Base-by-base conservation (phyloP, 1,140 invertebrate genomes). In the Calosoma granatense region DNA sequence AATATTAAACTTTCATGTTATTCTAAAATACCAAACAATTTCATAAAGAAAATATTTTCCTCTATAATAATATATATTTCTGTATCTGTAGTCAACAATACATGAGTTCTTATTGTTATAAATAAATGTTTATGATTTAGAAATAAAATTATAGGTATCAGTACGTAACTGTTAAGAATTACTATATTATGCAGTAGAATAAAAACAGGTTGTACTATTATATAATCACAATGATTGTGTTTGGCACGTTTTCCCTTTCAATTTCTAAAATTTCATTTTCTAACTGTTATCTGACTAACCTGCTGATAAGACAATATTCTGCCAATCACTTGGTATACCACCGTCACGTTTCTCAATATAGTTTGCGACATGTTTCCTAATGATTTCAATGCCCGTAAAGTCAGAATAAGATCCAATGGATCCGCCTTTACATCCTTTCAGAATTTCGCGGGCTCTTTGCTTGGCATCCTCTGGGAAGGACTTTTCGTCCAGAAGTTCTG, bases 321-420 rank as follows among this genome's bases (percentile, higher is more conserved):
- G 76, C 71, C 84, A 86, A 73, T 90, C 76, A 56, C 79, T 71
- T 0, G 86, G 81, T 61, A 89, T 76, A 9, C 86, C 85, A 1
- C 82, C 83, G 77, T 99, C 97, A 21, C 97, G 78, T 21, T 79
- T 69, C 68, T 84, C 69, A 64, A 99, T 99, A 72, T 95, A 99
- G 54, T 87, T 73, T 0, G 94, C 92, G 30, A 90, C 86, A 70
- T 98, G 92, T 60, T 83, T 82, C 2, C 95, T 80, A 60, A 99
- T 91, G 14, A 92, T 70, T 75, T 96, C 93, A 60, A 99, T 84
- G 20, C 97, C 97, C 41, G 87, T 79, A 1, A 93, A 97, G 66
- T 95, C 92, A 9, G 90, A 91, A 74, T 99, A 99, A 1, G 94
- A 87, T 4, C 94, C 90, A 51, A 92, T 80, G 51, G 89, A 92